Evolutionary conservation across 2,888 invertebrate genomes (phyloP).

Genomic region (Cyclophora albipunctata): DNA sequence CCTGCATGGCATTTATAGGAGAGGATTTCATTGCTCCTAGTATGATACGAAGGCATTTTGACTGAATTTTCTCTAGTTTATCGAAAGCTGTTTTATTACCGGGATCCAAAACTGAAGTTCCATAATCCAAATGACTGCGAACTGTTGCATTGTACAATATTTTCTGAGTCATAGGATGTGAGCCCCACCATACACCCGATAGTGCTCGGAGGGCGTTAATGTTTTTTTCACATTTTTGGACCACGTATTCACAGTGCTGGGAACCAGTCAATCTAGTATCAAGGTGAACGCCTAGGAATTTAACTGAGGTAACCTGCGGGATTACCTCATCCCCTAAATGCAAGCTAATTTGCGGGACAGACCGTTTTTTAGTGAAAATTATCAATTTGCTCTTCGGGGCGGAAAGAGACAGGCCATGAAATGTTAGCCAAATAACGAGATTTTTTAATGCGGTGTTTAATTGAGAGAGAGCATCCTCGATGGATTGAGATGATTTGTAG

Average conservation of each 20-base stretch:
- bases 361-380: constrained; percentile 3
- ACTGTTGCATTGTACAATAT: constrained; percentile 16
- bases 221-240: constrained; percentile 7
- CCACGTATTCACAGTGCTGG: constrained; percentile 5
- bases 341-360: background rate
- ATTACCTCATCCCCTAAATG: background rate
- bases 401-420: constrained; percentile 6
- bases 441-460: background rate
- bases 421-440: constrained; percentile 2
- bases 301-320: background rate
- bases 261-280: constrained; percentile 7
- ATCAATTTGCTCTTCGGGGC: constrained; percentile 2
- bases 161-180: constrained; percentile 16
- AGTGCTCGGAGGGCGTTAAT: constrained; percentile 8
- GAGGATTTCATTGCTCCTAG: constrained; percentile 22
- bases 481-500: constrained; percentile 1
- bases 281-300: constrained; percentile 7
- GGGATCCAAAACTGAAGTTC: constrained; percentile 14
- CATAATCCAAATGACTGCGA: constrained; percentile 21
- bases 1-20: constrained; percentile 18
- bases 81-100: constrained; percentile 8
- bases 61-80: constrained; percentile 13
- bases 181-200: constrained; percentile 17
- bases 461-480: background rate
- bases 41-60: constrained; percentile 17